phyloP scores from a whole-genome alignment of 2,113 vertebrate genomes.

The Neolamprologus variostigma region DNA sequence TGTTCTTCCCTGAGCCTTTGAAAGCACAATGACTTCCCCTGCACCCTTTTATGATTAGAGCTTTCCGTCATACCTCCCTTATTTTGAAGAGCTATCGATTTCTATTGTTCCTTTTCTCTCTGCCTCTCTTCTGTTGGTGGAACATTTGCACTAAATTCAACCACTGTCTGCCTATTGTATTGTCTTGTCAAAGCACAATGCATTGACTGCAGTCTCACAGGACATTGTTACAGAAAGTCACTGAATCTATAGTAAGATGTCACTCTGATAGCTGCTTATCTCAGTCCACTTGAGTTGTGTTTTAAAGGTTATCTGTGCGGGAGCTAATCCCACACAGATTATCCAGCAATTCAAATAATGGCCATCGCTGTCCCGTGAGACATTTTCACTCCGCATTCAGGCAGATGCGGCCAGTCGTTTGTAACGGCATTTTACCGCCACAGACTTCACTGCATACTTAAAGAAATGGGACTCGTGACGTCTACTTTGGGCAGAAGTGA shows the following conservation, averaged over 20 bases:
- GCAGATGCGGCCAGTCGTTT: slow-evolving; percentile 9
- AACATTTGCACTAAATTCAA: not conserved
- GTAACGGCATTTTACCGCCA: not conserved
- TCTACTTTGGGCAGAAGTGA: not conserved
- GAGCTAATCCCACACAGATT: not conserved
- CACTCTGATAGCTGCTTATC: not conserved
- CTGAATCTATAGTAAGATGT: slow-evolving; percentile 6
- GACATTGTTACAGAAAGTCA: slow-evolving; percentile 10
- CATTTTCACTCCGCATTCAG: not conserved
- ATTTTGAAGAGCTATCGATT: slow-evolving; percentile 41
- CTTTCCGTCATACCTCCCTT: slow-evolving; percentile 37
- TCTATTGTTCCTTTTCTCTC: slow-evolving; percentile 20
- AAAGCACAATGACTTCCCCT: slow-evolving; percentile 34
- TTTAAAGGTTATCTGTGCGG: not conserved
- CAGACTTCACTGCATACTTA: not conserved
- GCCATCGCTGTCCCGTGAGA: not conserved
- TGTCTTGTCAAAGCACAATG: slow-evolving; percentile 12
- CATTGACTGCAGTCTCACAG: not conserved
- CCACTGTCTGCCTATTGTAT: not conserved
- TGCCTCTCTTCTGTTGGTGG: not conserved
- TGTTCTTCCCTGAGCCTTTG: slow-evolving; percentile 48
- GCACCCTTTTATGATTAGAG: slow-evolving; percentile 19
- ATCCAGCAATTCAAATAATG: not conserved
- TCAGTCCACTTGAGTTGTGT: not conserved
- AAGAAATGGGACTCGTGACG: not conserved